These are phyloP conservation scores for Hirudo medicinalis DNA, from an alignment of 1,140 invertebrate genomes.

Conservation along the genomic window DNA sequence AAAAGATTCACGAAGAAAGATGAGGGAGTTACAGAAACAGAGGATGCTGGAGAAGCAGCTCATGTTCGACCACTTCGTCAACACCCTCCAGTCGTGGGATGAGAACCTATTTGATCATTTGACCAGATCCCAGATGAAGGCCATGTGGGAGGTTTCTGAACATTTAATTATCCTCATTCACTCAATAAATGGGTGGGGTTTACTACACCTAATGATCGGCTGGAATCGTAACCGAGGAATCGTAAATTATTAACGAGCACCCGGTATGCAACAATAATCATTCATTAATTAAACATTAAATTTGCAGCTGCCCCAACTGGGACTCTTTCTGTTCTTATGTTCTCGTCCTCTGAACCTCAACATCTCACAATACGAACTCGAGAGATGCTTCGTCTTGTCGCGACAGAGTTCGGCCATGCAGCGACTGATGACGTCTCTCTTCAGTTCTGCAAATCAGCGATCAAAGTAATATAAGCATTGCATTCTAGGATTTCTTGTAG, in stretches of 20 bases:
- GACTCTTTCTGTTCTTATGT: conserved; percentile 48
- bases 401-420: conserved; percentile 47
- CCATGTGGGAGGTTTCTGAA: conserved; percentile 42
- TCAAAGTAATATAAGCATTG: conserved; percentile 26
- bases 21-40: conserved; percentile 33
- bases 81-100: conserved; percentile 40
- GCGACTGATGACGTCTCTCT: conserved; percentile 48
- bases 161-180: too few relatives aligned
- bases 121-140: conserved; percentile 32
- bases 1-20: too few relatives aligned
- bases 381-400: conserved; percentile 50
- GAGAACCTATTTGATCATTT: conserved; percentile 34
- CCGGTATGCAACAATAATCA: too few relatives aligned
- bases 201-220: too few relatives aligned
- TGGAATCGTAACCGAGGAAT: too few relatives aligned
- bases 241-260: too few relatives aligned
- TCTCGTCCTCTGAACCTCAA: conserved; percentile 43
- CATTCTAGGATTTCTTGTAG: too few relatives aligned
- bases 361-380: conserved; percentile 49
- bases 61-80: conserved; percentile 34
- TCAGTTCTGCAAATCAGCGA: conserved; percentile 41
- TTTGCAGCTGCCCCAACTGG: conserved; percentile 44
- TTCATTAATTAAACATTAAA: background rate
- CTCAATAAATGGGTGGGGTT: too few relatives aligned
- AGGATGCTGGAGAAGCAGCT: conserved; percentile 34